phyloP scores from a whole-genome alignment of 1,140 invertebrate genomes.

The Hyles euphorbiae region DNA sequence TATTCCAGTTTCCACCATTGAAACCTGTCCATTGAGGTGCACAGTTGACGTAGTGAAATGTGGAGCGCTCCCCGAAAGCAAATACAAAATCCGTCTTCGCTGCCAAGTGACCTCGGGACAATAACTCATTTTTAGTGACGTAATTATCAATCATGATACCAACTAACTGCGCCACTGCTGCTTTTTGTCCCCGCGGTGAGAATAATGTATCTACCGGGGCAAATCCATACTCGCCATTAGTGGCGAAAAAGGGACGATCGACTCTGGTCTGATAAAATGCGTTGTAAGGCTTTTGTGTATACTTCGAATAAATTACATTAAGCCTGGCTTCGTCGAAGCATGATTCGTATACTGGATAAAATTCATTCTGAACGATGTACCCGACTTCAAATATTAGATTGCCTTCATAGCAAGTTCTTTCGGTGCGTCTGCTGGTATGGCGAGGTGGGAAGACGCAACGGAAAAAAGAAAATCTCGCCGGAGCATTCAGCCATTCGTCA shows the following conservation, averaged over 20 bases:
- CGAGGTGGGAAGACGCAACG: conserved; percentile 36
- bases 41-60: conserved; percentile 81
- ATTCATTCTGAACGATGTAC: conserved; percentile 42
- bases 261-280: conserved; percentile 53
- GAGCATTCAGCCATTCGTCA: conserved; percentile 40
- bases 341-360: conserved; percentile 54
- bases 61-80: conserved; percentile 78
- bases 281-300: conserved; percentile 62
- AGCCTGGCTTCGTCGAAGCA: conserved; percentile 48
- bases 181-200: conserved; percentile 42
- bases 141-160: conserved; percentile 39
- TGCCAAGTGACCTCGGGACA: conserved; percentile 80
- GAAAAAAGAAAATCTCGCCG: conserved; percentile 42
- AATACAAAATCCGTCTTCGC: conserved; percentile 82
- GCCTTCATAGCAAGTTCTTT: conserved; percentile 48
- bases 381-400: conserved; percentile 54
- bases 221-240: conserved; percentile 34
- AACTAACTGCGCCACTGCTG: conserved; percentile 42
- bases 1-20: conserved; percentile 81
- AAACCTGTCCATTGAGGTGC: conserved; percentile 81
- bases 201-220: conserved; percentile 46
- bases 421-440: conserved; percentile 39
- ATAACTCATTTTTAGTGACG: conserved; percentile 38
- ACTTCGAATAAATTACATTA: conserved; percentile 54
- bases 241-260: conserved; percentile 49